Evolutionary conservation across 2,888 invertebrate genomes (phyloP), one percentile per base, ranked within the genome.

Genomic region (Agrotis puta): DNA sequence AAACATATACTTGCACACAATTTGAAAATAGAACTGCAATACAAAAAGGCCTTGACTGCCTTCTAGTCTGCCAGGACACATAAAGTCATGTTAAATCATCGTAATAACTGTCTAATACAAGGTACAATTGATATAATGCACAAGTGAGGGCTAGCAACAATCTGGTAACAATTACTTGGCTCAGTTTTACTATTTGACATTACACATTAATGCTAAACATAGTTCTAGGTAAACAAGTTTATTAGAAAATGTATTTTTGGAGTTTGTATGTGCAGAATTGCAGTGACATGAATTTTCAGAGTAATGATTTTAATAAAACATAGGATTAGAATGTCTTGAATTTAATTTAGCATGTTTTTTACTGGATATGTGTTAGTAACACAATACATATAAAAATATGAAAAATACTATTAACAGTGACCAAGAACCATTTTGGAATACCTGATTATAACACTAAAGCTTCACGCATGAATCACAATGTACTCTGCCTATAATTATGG

Each of bases 1-100:
- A 69, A 56, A 63, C 22, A 39, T 59, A 48, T 22, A 24, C 3
- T 16, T 22, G 64, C 45, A 53, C 61, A 65, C 45, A 22, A 65
- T 78, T 75, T 77, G 33, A 76, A 82, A 84, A 78, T 81, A 85
- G 71, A 85, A 71, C 58, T 66, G 67, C 70, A 81, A 67, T 64
- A 45, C 24, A 64, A 47, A 48, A 47, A 58, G 56, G 53, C 79
- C 85, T 79, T 77, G 74, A 57, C 58, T 71, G 70, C 61, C 58
- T 68, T 70, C 61, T 68, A 57, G 65, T 64, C 64, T 77, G 83
- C 75, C 62, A 79, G 70, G 84, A 79, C 56, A 58, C 76, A 77
- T 79, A 83, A 70, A 78, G 18, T 66, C n/a, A 75, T 64, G 43
- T 56, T 76, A 70, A 74, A 72, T 65, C 64, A n/a, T 54, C 56